Evolutionary conservation across 2,113 vertebrate species (phyloP).

Genomic region (Salminus brasiliensis): DNA sequence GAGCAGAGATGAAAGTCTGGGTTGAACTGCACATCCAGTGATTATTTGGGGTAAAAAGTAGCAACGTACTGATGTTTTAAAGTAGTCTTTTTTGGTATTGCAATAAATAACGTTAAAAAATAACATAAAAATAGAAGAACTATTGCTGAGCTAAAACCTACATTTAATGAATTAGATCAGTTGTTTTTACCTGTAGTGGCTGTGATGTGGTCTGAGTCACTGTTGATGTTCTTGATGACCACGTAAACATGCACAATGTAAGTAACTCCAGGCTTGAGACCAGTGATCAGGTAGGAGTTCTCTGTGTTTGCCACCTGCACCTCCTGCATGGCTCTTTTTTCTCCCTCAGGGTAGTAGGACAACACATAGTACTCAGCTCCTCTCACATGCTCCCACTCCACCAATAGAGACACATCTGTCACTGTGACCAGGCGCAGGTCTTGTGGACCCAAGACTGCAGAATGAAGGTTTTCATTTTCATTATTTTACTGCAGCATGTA

Average conservation of each 20-base stretch:
- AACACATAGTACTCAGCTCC: constrained; percentile 83
- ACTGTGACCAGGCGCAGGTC: constrained; percentile 76
- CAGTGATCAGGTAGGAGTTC: constrained; percentile 76
- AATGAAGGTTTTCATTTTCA: neutral
- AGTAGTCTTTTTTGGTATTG: too few species aligned
- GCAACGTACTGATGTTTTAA: too few species aligned
- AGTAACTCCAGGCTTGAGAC: constrained; percentile 76
- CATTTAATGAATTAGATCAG: too few species aligned
- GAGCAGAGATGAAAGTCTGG: too few species aligned
- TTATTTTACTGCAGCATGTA: neutral
- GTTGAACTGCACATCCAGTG: too few species aligned
- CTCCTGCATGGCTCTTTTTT: constrained; percentile 65
- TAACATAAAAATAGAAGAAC: too few species aligned
- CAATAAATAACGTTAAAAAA: too few species aligned
- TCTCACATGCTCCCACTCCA: constrained; percentile 79
- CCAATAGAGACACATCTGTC: constrained; percentile 79
- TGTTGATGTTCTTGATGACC: constrained; percentile 76
- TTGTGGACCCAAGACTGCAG: constrained; percentile 78
- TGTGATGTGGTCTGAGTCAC: constrained; percentile 76
- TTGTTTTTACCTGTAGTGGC: constrained; percentile 76
- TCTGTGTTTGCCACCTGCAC: constrained; percentile 76
- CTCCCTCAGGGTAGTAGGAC: constrained; percentile 76
- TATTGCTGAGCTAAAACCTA: too few species aligned
- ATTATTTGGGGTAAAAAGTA: too few species aligned
- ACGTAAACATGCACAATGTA: constrained; percentile 78